Conservation (phyloP, 2,797 vertebrate species). For the Phoxinus dragarum region DNA sequence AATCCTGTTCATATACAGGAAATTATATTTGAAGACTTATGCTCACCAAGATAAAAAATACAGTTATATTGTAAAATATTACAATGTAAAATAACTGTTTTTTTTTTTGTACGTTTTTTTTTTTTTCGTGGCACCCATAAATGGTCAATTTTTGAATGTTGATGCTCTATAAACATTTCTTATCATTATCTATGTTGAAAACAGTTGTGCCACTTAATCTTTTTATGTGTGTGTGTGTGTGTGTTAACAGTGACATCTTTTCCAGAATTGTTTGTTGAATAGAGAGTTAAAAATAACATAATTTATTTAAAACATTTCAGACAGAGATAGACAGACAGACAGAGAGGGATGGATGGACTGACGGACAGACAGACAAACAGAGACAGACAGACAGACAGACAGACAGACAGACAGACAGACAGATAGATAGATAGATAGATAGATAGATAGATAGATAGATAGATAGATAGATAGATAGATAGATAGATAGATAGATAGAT, state of each 20-base stretch:
- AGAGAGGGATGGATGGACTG: too few relatives aligned
- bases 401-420: too few relatives aligned
- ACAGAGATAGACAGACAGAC: too few relatives aligned
- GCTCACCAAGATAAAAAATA: neutral
- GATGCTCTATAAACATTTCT: neutral
- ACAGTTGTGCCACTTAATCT: neutral
- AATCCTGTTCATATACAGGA: too few relatives aligned
- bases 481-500: accelerated
- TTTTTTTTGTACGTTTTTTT: neutral
- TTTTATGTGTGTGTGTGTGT: too few relatives aligned
- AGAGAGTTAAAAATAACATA: too few relatives aligned
- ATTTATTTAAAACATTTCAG: too few relatives aligned
- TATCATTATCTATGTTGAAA: neutral
- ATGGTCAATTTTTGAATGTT: neutral
- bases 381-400: accelerated
- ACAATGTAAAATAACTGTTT: neutral
- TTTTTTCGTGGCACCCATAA: neutral
- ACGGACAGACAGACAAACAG: accelerated
- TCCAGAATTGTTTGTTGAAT: too few relatives aligned
- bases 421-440: too few relatives aligned
- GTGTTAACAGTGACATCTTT: too few relatives aligned
- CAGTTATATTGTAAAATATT: neutral
- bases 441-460: too few relatives aligned
- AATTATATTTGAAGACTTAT: neutral
- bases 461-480: too few relatives aligned